Evolutionary conservation across 2,797 vertebrate species (phyloP), one percentile per base, ranked within the genome.

Genomic region (Todus mexicanus): DNA sequence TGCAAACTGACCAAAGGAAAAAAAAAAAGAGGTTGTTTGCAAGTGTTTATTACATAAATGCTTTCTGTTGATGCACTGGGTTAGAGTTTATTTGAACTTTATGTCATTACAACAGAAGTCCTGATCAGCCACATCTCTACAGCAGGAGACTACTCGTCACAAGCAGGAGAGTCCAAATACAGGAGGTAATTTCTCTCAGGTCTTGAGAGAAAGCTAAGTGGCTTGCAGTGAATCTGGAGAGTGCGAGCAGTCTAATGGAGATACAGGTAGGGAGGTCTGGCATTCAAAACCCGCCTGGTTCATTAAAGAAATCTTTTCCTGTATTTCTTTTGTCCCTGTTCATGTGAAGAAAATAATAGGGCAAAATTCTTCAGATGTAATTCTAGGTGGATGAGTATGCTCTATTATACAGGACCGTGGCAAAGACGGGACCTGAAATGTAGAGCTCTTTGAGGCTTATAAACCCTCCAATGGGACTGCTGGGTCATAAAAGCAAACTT

Each of bases 371-470:
- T 74, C 53, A 64, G 17, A 0, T 42, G 21, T 35, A 53, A 20
- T 84, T 79, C 33, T 53, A 47, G 54, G 26, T 0, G 2, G 51
- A 31, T 5, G 37, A 29, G 17, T 33, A 11, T 19, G 27, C 45
- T 79, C 22, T 56, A 19, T 56, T 53, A 0, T 9, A 3, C 9
- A 33, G 59, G 13, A 21, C 6, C n/a, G 29, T 3, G 22, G 9
- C 14, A 48, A 1, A 27, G 26, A 0, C 4, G 23, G 43, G n/a
- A 51, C 43, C 20, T 48, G 37, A 56, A 84, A 35, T 0, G 6
- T 3, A 5, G 15, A 2, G 12, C 19, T 56, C 12, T 51, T 27
- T 40, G 45, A 61, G 43, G 27, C n/a, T 71, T 7, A 31, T 13
- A 80, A 45, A 38, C 15, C 27, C 10, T 80, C 15, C 25, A 29